Evolutionary conservation across 1,140 invertebrate genomes (phyloP), one percentile per base, ranked within the genome.

Genomic region (Pinna nobilis): DNA sequence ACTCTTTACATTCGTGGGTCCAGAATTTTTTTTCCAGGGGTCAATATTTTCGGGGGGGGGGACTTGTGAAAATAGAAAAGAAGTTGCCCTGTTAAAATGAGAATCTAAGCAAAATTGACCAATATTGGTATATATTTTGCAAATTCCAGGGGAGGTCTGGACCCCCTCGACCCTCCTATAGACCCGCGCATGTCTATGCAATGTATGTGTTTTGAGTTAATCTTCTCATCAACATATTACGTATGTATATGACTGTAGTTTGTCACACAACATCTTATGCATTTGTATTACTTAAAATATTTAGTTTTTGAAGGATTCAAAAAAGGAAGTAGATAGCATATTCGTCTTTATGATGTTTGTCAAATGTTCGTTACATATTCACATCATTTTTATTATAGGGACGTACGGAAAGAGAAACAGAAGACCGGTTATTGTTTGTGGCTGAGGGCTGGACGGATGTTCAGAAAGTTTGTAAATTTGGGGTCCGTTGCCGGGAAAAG

Each of bases 391-490:
- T 51, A 9, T 64, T 64, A 2, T 44, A 72, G 70, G 61, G 61
- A 28, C 44, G 70, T 30, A 64, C 61, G 5, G 61, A 59, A 0
- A 53, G 66, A 28, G 60, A 72, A 15, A 28, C 51, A 11, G 41
- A 72, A 32, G 70, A 72, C n/a, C 18, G 35, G 11, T 41, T 59
- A 11, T 25, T 63, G n/a, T 72, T 72, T 39, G 32, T 65, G 30
- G 70, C 70, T 9, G 70, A 72, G n/a, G 53, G 60, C 23, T 72
- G 61, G 61, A 59, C 25, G 9, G 33, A 53, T 11, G 70, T 72
- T 35, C 49, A 65, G 23, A 66, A 41, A 25, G 66, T 72, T 20
- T 72, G 70, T 51, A 57, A 72, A 35, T 66, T 35, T 66, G 70
- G 70, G n/a, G 37, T 65, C 28, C 28, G 61, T 11, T 72, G 61